phyloP scores from a whole-genome alignment of 2,113 vertebrate species.

The Indicator maculatus region DNA sequence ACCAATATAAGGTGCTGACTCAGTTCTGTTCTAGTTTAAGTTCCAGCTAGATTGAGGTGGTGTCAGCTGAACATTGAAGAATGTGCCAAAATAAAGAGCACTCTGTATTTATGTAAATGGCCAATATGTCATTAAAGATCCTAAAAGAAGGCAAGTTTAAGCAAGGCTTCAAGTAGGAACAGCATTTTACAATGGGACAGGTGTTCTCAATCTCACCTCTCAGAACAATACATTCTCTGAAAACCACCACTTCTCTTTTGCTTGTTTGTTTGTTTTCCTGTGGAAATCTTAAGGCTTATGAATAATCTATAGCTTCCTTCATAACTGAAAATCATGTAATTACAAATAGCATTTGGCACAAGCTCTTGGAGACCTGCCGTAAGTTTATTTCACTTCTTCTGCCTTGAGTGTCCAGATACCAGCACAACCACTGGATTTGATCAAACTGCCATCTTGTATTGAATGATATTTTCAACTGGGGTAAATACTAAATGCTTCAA shows the following conservation, averaged over 20 bases:
- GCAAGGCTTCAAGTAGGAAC: background rate
- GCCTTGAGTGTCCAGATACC: accelerated
- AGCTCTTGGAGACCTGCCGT: background rate
- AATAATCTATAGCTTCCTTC: background rate
- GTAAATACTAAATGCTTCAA: background rate
- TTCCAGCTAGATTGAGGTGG: background rate
- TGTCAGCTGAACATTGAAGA: background rate
- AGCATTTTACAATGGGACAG: background rate
- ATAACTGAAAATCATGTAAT: background rate
- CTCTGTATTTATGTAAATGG: accelerated
- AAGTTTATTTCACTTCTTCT: background rate
- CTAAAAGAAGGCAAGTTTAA: background rate
- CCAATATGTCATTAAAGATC: background rate
- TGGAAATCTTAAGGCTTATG: background rate
- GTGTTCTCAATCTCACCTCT: background rate
- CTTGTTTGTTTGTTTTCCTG: background rate
- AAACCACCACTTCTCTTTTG: background rate
- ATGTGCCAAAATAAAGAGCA: background rate
- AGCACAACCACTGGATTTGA: background rate
- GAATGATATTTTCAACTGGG: background rate
- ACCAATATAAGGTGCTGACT: background rate
- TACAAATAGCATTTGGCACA: background rate
- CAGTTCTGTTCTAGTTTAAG: background rate
- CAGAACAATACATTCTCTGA: background rate
- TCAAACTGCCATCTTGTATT: background rate